A percentile compares a stretch with the other conserved stretches of the same genome.
Evolutionary conservation across 2,797 vertebrate species (phyloP).

Genomic region (Xenentodon cancila): DNA sequence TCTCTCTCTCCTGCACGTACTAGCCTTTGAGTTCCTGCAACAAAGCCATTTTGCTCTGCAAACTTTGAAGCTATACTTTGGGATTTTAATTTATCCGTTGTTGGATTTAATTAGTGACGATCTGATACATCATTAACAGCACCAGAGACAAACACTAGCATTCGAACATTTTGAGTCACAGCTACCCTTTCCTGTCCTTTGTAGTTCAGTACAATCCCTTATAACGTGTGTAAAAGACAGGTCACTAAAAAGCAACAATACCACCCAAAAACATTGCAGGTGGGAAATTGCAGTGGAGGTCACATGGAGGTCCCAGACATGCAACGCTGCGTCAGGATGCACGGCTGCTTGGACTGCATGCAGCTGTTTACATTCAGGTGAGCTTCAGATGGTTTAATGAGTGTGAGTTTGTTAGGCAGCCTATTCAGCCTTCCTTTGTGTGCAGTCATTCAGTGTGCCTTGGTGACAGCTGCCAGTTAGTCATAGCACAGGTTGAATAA

Average conservation of each 20-base stretch:
- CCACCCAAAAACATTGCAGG: too few relatives aligned
- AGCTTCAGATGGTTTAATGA: constrained; percentile 40
- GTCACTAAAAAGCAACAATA: too few relatives aligned
- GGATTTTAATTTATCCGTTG: background rate
- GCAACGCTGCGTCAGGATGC: constrained; percentile 19
- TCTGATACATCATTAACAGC: background rate
- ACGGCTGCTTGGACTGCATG: constrained; percentile 12
- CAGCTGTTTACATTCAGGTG: constrained; percentile 9
- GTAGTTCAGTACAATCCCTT: constrained; percentile 25
- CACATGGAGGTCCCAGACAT: too few relatives aligned
- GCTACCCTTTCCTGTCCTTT: constrained; percentile 12
- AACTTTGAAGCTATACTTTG: constrained; percentile 9
- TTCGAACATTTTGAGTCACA: background rate
- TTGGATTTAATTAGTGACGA: constrained; percentile 1
- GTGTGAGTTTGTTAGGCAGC: constrained; percentile 34
- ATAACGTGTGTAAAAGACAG: too few relatives aligned
- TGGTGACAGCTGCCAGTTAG: constrained; percentile 48
- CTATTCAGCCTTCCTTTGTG: constrained; percentile 45
- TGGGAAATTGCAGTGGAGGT: too few relatives aligned
- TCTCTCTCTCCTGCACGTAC: constrained; percentile 10
- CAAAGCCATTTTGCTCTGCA: constrained; percentile 8
- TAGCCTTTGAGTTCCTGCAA: constrained; percentile 18
- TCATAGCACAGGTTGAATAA: constrained; percentile 33
- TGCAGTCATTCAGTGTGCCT: constrained; percentile 29
- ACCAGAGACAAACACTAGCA: background rate